A percentile compares a stretch with the other conserved stretches of the same genome.
These are phyloP conservation scores for Lacanobia oleracea DNA, from an alignment of 2,888 invertebrate species.

Conservation along the genomic window DNA sequence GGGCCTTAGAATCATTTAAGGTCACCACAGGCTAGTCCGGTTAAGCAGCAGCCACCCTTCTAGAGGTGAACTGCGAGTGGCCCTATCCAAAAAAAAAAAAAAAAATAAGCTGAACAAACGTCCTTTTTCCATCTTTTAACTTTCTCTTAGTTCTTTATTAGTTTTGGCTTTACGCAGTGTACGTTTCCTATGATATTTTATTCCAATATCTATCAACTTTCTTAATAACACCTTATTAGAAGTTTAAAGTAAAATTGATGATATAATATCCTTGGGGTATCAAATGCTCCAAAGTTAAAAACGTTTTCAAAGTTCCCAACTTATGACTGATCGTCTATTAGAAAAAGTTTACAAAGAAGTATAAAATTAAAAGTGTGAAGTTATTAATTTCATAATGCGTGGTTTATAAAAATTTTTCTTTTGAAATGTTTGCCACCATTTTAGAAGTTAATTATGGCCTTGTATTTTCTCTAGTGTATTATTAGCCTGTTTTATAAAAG, in stretches of 20 bases:
- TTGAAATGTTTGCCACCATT: conserved; percentile 43
- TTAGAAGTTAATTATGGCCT: background rate
- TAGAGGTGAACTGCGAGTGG: too few relatives aligned
- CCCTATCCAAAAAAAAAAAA: too few relatives aligned
- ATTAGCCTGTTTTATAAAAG: background rate
- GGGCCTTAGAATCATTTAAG: too few relatives aligned
- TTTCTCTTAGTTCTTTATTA: too few relatives aligned
- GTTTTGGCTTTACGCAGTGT: too few relatives aligned
- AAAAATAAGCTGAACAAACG: too few relatives aligned
- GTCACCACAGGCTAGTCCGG: too few relatives aligned
- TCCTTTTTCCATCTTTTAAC: too few relatives aligned
- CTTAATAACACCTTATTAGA: conserved; percentile 53
- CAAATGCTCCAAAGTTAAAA: conserved; percentile 65
- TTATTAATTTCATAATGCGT: conserved; percentile 14
- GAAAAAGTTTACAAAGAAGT: conserved; percentile 35
- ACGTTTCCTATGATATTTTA: background rate
- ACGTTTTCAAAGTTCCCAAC: conserved; percentile 60
- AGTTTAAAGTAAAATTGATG: conserved; percentile 78
- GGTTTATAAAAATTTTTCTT: background rate
- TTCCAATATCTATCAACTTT: conserved; percentile 27
- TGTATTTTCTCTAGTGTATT: background rate
- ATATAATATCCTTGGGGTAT: conserved; percentile 65
- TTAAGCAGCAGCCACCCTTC: too few relatives aligned
- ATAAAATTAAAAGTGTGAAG: conserved; percentile 43
- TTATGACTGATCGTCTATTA: conserved; percentile 73